These are phyloP conservation scores for Agrypnus murinus DNA, from an alignment of 2,888 invertebrate species.

Conservation along the genomic window DNA sequence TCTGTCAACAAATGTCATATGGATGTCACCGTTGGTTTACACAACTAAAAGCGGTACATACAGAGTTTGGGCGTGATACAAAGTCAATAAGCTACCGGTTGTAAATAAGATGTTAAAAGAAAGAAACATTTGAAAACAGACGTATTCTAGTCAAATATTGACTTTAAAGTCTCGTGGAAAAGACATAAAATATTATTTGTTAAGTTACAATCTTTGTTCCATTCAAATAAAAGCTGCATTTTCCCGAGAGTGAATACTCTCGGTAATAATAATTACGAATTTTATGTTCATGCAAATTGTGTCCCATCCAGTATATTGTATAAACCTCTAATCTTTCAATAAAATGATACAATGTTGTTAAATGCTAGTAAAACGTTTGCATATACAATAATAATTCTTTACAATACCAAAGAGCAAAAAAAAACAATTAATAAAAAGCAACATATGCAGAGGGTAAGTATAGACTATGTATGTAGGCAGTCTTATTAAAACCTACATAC, in stretches of 20 bases:
- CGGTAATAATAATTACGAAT: too few relatives aligned
- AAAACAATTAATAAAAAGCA: too few relatives aligned
- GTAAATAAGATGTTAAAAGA: slow-evolving; percentile 26
- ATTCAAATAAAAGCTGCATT: too few relatives aligned
- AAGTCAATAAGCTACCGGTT: slow-evolving; percentile 34
- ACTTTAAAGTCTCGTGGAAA: slow-evolving; percentile 9
- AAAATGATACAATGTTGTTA: slow-evolving; percentile 26
- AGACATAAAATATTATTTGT: slow-evolving; percentile 6
- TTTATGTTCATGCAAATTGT: slow-evolving; percentile 7
- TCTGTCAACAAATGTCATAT: slow-evolving; percentile 27
- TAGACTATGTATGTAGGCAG: too few relatives aligned
- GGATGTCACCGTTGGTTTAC: slow-evolving; percentile 32
- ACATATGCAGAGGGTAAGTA: too few relatives aligned
- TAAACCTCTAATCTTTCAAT: slow-evolving; percentile 21
- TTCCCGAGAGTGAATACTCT: too few relatives aligned
- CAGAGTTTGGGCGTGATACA: slow-evolving; percentile 25
- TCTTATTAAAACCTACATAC: too few relatives aligned
- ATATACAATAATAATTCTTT: too few relatives aligned
- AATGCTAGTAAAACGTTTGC: too few relatives aligned
- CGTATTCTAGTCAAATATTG: slow-evolving; percentile 34
- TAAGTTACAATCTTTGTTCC: neutral
- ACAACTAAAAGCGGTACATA: slow-evolving; percentile 30
- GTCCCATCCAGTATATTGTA: slow-evolving; percentile 5
- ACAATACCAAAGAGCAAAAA: too few relatives aligned
- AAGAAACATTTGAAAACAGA: neutral